Evolutionary conservation across 2,113 vertebrate genomes (phyloP).

Genomic region (Phylloscopus trochiloides): DNA sequence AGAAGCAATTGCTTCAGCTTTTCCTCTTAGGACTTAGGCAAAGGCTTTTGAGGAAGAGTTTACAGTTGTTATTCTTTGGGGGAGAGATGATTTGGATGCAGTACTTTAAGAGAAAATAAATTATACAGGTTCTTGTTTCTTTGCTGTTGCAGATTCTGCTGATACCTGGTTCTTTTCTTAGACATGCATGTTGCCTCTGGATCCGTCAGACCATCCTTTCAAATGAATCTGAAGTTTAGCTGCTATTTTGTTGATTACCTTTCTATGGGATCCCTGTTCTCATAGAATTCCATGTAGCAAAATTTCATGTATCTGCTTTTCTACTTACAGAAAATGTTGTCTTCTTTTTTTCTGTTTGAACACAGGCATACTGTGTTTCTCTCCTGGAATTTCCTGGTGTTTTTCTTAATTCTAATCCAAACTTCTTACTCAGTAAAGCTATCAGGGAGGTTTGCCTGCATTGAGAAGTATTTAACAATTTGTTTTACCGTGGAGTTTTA

Average conservation of each 20-base stretch:
- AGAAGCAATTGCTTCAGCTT: neutral
- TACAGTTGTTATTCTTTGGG: neutral
- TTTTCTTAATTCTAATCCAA: neutral
- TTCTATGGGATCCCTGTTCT: neutral
- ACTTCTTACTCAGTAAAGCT: neutral
- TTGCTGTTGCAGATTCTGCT: neutral
- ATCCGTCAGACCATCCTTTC: neutral
- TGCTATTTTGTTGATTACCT: neutral
- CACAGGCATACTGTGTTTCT: neutral
- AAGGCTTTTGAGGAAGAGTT: neutral
- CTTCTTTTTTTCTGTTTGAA: neutral
- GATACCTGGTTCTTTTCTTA: neutral
- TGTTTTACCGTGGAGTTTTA: neutral
- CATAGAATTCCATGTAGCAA: neutral
- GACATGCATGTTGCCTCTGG: neutral
- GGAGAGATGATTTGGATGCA: neutral
- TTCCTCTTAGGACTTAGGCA: neutral
- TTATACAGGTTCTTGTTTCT: neutral
- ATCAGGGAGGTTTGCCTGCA: neutral
- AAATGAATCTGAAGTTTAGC: neutral
- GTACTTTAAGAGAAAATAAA: neutral
- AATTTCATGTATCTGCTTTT: neutral
- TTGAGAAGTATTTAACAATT: neutral
- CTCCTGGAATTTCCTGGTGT: neutral
- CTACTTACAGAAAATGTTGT: fast-evolving